These are phyloP conservation scores for Hypomecis punctinalis DNA, from an alignment of 2,888 invertebrate species.

Conservation along the genomic window DNA sequence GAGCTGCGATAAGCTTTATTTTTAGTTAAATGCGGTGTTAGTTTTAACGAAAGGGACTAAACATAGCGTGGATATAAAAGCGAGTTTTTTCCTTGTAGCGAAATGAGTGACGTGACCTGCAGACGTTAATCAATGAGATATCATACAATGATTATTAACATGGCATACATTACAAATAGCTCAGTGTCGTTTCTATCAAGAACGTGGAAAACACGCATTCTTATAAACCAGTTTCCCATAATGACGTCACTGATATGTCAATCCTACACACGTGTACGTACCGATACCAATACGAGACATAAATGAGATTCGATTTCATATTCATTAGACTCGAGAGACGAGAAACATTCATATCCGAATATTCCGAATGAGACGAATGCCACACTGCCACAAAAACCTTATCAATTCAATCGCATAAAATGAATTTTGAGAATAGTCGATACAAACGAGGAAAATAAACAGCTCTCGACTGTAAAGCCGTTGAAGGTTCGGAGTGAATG, in stretches of 20 bases:
- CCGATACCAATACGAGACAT: conserved; percentile 15
- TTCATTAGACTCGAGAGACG: conserved; percentile 18
- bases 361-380: conserved; percentile 3
- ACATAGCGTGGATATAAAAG: neutral
- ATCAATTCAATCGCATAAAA: conserved; percentile 15
- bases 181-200: neutral
- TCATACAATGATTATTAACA: too few relatives aligned
- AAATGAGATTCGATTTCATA: conserved; percentile 31
- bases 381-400: conserved; percentile 17
- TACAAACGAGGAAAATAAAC: conserved; percentile 14
- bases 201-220: conserved; percentile 23
- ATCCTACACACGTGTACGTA: conserved; percentile 13
- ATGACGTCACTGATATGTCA: conserved; percentile 27
- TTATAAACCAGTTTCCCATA: conserved; percentile 30
- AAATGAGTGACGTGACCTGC: too few relatives aligned
- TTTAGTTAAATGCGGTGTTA: neutral
- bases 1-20: conserved; percentile 4
- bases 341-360: conserved; percentile 13
- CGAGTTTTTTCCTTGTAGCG: conserved; percentile 4
- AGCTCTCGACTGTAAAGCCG: conserved; percentile 1
- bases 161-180: neutral
- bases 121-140: too few relatives aligned
- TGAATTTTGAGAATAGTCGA: conserved; percentile 10
- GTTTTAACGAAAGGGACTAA: neutral
- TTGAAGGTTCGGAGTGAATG: conserved; percentile 24